Base-by-base conservation (phyloP, 2,113 vertebrate genomes). In the Elephas maximus region DNA sequence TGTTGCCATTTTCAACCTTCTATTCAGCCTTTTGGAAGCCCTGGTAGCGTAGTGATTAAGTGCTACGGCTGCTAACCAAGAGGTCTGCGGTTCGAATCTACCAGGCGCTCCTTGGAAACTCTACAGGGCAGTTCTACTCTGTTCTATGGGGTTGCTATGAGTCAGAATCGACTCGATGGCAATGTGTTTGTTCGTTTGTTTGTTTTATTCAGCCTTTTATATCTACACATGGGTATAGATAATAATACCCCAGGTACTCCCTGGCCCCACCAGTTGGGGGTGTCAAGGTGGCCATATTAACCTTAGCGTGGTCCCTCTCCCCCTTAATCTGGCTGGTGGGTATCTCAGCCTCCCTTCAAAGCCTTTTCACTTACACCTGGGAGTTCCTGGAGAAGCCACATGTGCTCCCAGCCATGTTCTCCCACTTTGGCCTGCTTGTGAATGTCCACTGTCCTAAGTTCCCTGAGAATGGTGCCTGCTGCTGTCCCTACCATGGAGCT, bases 241-340 rank as follows among this genome's bases (percentile, higher is more conserved):
- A 12, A 24, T 15, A 24, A 14, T 14, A 20, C 45, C 41, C 20
- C 1, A 23, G 57, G 48, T 24, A 21, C 45, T 41, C 65, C 69
- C 18, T 8, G 83, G 17, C 18, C 33, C 79, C 26, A 20, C 60
- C 24, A 26, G 45, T 78, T 48, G 21, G 4, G 53, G 4, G 33
- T 20, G 23, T 41, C 11, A 57, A 33, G 53, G 37, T 18, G 51
- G 26, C n/a, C 62, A 26, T 28, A 51, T 73, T 74, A 44, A 30
- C 37, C n/a, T 63, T 33, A n/a, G 76, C 2, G 2, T 15, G 5
- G 17, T 28, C 24, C 1, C 62, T 2, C 3, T 23, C 3, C 20
- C 45, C 8, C 2, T 21, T 77, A n/a, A 11, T 3, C n/a, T 74
- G 10, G 1, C 26, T 3, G 89, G n/a, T n/a, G 44, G 77, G 86